Evolutionary conservation across 2,797 vertebrate species (phyloP).

Genomic region (Sebastes umbrosus): DNA sequence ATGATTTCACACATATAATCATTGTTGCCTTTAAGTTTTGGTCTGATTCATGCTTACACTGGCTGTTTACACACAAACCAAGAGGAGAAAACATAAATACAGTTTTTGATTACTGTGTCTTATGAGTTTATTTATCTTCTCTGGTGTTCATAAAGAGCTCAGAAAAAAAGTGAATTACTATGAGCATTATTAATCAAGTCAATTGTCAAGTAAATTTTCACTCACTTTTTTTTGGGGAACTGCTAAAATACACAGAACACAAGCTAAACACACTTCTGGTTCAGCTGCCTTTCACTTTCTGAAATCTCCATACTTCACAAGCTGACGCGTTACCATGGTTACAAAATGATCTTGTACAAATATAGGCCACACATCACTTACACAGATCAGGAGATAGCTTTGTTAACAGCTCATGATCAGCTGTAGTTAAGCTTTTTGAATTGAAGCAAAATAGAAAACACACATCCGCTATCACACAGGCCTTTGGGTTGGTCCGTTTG

Average conservation of each 20-base stretch:
- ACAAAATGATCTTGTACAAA: neutral
- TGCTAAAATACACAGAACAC: neutral
- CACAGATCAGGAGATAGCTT: neutral
- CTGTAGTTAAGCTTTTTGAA: neutral
- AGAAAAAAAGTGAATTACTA: neutral
- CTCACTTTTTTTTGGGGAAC: neutral
- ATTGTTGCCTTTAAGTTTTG: neutral
- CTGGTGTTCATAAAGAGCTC: too few species aligned
- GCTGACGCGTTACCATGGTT: neutral
- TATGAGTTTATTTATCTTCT: too few species aligned
- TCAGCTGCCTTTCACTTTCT: neutral
- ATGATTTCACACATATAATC: neutral
- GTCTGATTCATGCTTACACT: neutral
- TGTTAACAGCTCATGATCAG: neutral
- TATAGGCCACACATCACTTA: neutral
- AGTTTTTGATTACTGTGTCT: neutral
- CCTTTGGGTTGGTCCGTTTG: neutral
- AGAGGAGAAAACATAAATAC: neutral
- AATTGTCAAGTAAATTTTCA: neutral
- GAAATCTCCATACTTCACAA: too few species aligned
- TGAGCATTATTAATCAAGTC: neutral
- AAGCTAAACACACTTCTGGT: neutral
- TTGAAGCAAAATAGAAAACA: neutral
- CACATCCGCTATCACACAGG: neutral
- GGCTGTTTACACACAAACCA: neutral